These are phyloP conservation scores for Alethe castanea DNA, from an alignment of 2,113 vertebrate species.

Conservation along the genomic window DNA sequence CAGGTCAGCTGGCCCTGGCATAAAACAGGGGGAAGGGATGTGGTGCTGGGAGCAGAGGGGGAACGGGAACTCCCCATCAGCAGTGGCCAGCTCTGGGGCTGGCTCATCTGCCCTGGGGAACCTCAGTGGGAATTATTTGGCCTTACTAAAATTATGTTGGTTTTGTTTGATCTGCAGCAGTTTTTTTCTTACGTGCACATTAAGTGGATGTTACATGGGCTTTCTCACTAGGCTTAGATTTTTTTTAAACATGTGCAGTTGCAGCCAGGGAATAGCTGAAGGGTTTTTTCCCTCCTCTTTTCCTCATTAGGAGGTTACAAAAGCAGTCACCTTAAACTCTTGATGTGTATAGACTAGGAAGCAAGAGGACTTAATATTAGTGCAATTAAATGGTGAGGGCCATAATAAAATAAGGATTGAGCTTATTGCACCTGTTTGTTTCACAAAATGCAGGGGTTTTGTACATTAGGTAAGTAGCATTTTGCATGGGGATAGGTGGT, in stretches of 20 bases:
- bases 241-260: not conserved
- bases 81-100: not conserved
- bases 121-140: not conserved
- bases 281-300: not conserved
- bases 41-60: not conserved
- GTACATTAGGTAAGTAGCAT: not conserved
- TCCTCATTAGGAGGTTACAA: not conserved
- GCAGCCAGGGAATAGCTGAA: not conserved
- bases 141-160: not conserved
- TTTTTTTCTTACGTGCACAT: not conserved
- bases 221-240: not conserved
- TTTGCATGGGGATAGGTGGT: not conserved
- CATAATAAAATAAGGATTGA: not conserved
- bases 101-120: not conserved
- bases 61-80: accelerated
- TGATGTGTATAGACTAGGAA: not conserved
- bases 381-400: not conserved
- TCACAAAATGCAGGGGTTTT: not conserved
- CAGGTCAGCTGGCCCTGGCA: not conserved
- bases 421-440: not conserved
- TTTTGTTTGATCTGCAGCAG: not conserved
- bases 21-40: not conserved
- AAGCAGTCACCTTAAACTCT: not conserved
- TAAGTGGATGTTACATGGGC: not conserved
- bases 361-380: not conserved